phyloP scores from a whole-genome alignment of 2,888 invertebrate species.

The Mechanitis messenoides region DNA sequence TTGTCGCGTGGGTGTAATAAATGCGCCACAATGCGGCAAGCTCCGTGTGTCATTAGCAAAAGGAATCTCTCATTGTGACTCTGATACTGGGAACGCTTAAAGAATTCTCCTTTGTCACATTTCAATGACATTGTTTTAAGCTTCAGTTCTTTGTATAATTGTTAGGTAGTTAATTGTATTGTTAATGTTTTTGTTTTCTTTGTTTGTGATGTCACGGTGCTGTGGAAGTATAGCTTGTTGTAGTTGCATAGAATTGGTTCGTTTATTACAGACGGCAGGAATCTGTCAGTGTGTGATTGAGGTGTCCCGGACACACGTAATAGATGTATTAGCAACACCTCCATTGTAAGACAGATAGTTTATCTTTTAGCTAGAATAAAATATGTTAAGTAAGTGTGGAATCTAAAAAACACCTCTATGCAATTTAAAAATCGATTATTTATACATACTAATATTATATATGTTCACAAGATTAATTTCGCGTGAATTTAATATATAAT shows the following conservation, averaged over 20 bases:
- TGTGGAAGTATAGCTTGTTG: constrained; percentile 45
- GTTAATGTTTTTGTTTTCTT: constrained; percentile 48
- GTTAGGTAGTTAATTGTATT: constrained; percentile 69
- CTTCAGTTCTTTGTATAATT: constrained; percentile 62
- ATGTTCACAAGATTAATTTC: too few species aligned
- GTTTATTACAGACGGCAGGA: constrained; percentile 65
- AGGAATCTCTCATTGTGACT: constrained; percentile 54
- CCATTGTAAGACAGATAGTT: not conserved
- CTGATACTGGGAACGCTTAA: constrained; percentile 54
- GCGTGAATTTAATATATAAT: too few species aligned
- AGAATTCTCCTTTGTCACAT: constrained; percentile 49
- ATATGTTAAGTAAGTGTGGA: too few species aligned
- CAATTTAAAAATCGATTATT: not conserved
- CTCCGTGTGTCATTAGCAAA: constrained; percentile 59
- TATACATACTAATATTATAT: too few species aligned
- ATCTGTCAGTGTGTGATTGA: constrained; percentile 56
- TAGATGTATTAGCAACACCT: constrained; percentile 13
- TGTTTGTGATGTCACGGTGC: constrained; percentile 57
- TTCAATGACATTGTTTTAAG: constrained; percentile 57
- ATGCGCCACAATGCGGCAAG: constrained; percentile 66
- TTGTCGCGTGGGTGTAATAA: constrained; percentile 75
- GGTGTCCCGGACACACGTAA: constrained; percentile 39
- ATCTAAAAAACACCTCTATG: not conserved
- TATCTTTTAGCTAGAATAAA: too few species aligned
- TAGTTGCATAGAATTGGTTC: constrained; percentile 60